Evolutionary conservation across 2,797 vertebrate species (phyloP), one percentile per base, ranked within the genome.

Genomic region (Lacerta bilineata): DNA sequence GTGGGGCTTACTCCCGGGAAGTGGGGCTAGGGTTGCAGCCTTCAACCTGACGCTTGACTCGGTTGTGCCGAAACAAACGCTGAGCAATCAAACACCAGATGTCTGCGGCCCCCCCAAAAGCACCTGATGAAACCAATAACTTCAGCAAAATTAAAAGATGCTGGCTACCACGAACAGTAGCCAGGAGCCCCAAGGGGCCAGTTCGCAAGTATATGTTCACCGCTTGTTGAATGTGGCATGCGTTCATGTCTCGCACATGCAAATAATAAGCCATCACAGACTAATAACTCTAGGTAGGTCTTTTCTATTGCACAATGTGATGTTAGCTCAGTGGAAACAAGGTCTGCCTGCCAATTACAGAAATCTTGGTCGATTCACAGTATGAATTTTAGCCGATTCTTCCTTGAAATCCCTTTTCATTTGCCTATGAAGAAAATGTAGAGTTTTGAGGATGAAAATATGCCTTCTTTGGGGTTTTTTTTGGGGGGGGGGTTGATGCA

Each of bases 101-200:
- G 90, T 64, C 69, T 15, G 87, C 23, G 84, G 68, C 20, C 61
- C 61, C 5, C 33, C 33, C 33, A 75, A 89, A 83, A n/a, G 39
- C n/a, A 79, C 17, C 0, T 11, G 23, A 59, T 0, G 0, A 59
- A 76, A 91, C 50, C 0, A 4, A n/a, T 25, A 41, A 71, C 55
- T 84, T 82, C 69, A 75, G 80, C 11, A n/a, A 80, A 41, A 50
- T 13, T 6, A 61, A 17, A 87, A 61, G 43, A 50, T 13, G 72
- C 20, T 39, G 90, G 80, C 89, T 8, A 78, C 20, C 87, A 36
- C 13, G 39, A 46, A 27, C 43, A 72, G 27, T 55, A 80, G 25
- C 33, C 20, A 59, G 25, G 69, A 71, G 39, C 55, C 55, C 39
- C 25, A 46, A 36, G 41, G 8, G 66, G 13, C 8, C 5, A 27